Evolutionary conservation across 1,140 invertebrate genomes (phyloP).

Genomic region (Periplaneta americana): DNA sequence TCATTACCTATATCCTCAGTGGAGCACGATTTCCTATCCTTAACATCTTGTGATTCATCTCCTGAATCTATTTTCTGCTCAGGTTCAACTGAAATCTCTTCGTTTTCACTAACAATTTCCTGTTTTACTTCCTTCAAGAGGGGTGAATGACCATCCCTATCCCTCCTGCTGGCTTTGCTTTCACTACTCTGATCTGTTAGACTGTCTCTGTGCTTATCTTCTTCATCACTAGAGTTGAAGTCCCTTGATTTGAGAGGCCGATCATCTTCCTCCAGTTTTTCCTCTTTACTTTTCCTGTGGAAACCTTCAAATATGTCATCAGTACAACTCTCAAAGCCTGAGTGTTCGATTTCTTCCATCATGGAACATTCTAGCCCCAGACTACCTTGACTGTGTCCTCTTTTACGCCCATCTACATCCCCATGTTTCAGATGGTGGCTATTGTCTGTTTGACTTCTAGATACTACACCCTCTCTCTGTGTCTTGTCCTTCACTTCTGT

Average conservation of each 20-base stretch:
- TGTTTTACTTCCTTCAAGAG: neutral
- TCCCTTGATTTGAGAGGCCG: neutral
- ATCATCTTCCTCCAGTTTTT: neutral
- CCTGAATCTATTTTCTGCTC: no score
- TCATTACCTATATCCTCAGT: neutral
- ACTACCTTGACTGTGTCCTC: neutral
- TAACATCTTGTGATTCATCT: neutral
- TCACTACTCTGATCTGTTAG: neutral
- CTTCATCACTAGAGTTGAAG: neutral
- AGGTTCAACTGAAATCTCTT: neutral
- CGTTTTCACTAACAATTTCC: neutral
- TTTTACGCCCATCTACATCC: neutral
- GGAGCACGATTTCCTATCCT: neutral
- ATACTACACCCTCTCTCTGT: neutral
- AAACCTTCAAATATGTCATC: neutral
- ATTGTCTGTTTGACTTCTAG: neutral
- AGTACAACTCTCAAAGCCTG: neutral
- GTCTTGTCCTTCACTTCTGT: neutral
- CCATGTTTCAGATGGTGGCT: neutral
- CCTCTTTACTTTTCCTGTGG: neutral
- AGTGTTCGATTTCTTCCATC: neutral
- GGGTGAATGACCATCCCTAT: neutral
- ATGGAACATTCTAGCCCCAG: neutral
- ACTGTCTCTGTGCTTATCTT: neutral
- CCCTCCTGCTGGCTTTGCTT: neutral